Evolutionary conservation across 2,888 invertebrate species (phyloP), one percentile per base, ranked within the genome.

Genomic region (Fragum whitleyi): DNA sequence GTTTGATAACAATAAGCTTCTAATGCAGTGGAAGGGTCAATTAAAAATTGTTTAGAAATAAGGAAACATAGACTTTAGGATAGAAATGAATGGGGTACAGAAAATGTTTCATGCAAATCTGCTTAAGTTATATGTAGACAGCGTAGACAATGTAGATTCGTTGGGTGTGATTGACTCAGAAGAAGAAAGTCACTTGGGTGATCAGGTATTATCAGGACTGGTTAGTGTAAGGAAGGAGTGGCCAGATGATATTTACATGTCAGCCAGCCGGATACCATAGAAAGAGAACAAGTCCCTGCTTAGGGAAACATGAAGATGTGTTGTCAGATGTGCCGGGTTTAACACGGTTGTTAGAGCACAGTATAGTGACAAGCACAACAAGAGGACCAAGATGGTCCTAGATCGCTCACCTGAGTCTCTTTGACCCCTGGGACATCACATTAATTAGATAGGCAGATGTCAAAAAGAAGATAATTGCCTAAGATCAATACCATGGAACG

Each of bases 1-100:
- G 19, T 32, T 87, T 1, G 77, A 87, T 28, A n/a, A 57, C 11
- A 87, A 87, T 71, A 88, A 88, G 51, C 69, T 83, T 19, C 69
- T 82, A 1, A 72, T 85, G 61, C 79, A 79, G 23, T 86, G 80
- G 83, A 77, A 79, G 36, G 81, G 84, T 28, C 84, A 79, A 65
- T 74, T 29, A 23, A 14, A 68, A 75, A 23, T 68, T 55, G 42
- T 57, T 62, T 11, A 61, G n/a, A 39, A 47, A 39, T 3, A 73
- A 70, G 62, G 36, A 62, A 7, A 29, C 47, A n/a, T 78, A 26
- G 70, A 85, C 65, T 86, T 82, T 59, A 61, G 26, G n/a, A 39
- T 87, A 2, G 36, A 79, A 3, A 71, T n/a, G n/a, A n/a, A n/a
- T n/a, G n/a, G n/a, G n/a, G n/a, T n/a, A n/a, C 73, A n/a, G n/a